Evolutionary conservation across 1,140 invertebrate species (phyloP), one percentile per base, ranked within the genome.

Genomic region (Yoshiicerus persimilis): DNA sequence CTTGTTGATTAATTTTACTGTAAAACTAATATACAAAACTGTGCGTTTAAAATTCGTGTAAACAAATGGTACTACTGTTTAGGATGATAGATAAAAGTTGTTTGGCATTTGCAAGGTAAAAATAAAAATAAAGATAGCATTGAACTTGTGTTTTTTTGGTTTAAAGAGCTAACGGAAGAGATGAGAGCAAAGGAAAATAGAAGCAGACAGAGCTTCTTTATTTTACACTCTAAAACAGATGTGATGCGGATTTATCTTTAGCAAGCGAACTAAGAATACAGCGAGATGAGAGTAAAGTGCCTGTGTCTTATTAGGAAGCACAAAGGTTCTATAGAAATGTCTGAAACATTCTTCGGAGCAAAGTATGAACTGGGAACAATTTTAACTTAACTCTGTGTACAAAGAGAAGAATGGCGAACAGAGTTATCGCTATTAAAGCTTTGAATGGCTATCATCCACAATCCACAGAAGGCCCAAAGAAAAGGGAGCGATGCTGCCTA

Each of bases 331-430:
- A 36, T 80, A 80, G 75, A 80, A 80, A 80, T 80, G 75, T 80
- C 75, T 80, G 34, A 80, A 80, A 80, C 75, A 80, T 80, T 80
- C 75, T 80, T 80, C 16, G 5, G n/a, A 80, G 75, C 34, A 38
- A n/a, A 80, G 75, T 32, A 80, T 80, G 32, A 80, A 80, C 32
- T 34, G 75, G 32, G 36, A 80, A 80, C 75, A 36, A 80, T 80
- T 32, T 36, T 30, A 80, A 80, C 75, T 80, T 36, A 38, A 34
- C 32, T 36, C 75, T 80, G 75, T 34, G 8, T 20, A 80, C 30
- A 80, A 80, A 80, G 75, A 80, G 75, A 80, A 80, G 32, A 80
- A 80, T 80, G 32, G 75, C n/a, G 34, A 80, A n/a, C 32, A 36
- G 34, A 80, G 75, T 80, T 80, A 80, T 80, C 30, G 75, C 75